Evolutionary conservation across 2,113 vertebrate species (phyloP).

Genomic region (Rhinichthys klamathensis): DNA sequence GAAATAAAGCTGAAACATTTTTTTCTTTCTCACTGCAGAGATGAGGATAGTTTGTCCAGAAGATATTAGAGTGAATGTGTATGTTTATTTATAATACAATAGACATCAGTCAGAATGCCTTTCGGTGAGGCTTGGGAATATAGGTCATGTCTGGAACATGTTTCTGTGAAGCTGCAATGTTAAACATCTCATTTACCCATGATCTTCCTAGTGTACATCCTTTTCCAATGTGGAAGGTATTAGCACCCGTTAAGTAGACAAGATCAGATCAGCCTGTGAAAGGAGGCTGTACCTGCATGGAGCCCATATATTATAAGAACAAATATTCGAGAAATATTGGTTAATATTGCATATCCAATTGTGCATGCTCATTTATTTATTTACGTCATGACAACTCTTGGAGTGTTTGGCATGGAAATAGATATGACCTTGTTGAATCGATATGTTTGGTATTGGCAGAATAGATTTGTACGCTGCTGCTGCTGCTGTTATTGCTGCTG

Average conservation of each 20-base stretch:
- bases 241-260: not conserved
- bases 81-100: slow-evolving; percentile 24
- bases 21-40: not conserved
- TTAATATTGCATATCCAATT: not conserved
- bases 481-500: too few relatives aligned
- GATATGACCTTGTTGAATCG: too few relatives aligned
- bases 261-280: slow-evolving; percentile 35
- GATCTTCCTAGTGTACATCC: slow-evolving; percentile 25
- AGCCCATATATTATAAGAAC: not conserved
- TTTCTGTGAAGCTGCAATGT: slow-evolving; percentile 15
- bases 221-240: slow-evolving; percentile 25
- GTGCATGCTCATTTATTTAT: too few relatives aligned
- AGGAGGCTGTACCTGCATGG: slow-evolving; percentile 1
- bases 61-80: not conserved
- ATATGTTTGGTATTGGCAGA: too few relatives aligned
- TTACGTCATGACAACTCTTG: too few relatives aligned
- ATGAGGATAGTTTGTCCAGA: not conserved
- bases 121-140: slow-evolving; percentile 9
- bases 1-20: not conserved
- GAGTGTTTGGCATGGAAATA: too few relatives aligned
- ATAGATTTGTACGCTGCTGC: too few relatives aligned
- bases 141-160: slow-evolving; percentile 25
- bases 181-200: slow-evolving; percentile 15
- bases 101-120: slow-evolving; percentile 31
- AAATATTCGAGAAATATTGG: not conserved